These are phyloP conservation scores for Cryptophagus acutangulus DNA, from an alignment of 2,888 invertebrate genomes.

Conservation along the genomic window DNA sequence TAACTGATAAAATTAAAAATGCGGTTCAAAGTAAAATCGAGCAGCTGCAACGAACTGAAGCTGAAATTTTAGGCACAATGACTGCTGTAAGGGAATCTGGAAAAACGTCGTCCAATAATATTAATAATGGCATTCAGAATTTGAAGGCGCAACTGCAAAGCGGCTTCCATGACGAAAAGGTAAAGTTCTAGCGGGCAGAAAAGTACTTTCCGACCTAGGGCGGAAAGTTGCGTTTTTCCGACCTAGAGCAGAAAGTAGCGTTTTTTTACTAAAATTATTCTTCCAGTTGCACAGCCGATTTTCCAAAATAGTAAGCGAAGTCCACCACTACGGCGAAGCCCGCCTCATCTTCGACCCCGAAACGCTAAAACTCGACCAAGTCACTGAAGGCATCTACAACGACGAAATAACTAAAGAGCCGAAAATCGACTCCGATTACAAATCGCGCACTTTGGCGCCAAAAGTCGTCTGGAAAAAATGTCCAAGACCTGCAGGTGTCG, in stretches of 20 bases:
- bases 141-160: slow-evolving; percentile 48
- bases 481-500: slow-evolving; percentile 64
- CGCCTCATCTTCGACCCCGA: slow-evolving; percentile 55
- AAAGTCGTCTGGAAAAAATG: slow-evolving; percentile 55
- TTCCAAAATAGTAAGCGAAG: slow-evolving; percentile 49
- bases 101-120: slow-evolving; percentile 49
- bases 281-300: background rate
- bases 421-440: slow-evolving; percentile 49
- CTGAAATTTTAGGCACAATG: slow-evolving; percentile 42
- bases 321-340: slow-evolving; percentile 56
- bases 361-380: slow-evolving; percentile 52
- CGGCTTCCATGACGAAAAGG: too few relatives aligned
- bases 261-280: too few relatives aligned
- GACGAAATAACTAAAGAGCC: slow-evolving; percentile 43
- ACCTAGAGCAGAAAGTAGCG: too few relatives aligned
- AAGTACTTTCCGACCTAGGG: too few relatives aligned
- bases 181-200: too few relatives aligned
- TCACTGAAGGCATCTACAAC: slow-evolving; percentile 48
- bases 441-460: slow-evolving; percentile 52
- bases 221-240: too few relatives aligned
- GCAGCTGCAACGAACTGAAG: slow-evolving; percentile 43
- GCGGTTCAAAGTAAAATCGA: slow-evolving; percentile 54
- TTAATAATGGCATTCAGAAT: slow-evolving; percentile 49
- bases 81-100: too few relatives aligned
- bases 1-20: slow-evolving; percentile 52